Conservation (phyloP, 2,113 vertebrate genomes). For the Labrus mixtus region DNA sequence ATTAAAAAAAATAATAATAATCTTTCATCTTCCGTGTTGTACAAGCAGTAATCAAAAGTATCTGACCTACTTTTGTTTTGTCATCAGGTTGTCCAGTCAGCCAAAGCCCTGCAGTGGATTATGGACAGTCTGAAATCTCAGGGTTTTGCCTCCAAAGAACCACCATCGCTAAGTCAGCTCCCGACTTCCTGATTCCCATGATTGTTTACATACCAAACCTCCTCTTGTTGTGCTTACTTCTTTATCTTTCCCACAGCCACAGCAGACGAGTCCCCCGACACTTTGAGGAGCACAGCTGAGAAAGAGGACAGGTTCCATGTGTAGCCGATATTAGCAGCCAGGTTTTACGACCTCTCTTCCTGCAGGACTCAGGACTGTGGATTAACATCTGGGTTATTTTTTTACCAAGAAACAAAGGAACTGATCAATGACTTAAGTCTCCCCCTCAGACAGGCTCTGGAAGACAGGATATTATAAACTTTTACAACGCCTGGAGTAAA, state of each 20-base stretch:
- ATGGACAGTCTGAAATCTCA: conserved; percentile 83
- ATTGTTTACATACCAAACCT: background rate
- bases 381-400: too few relatives aligned
- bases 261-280: conserved; percentile 53
- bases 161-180: conserved; percentile 80
- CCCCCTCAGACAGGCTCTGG: too few relatives aligned
- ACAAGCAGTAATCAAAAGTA: conserved; percentile 4
- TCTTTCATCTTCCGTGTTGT: background rate
- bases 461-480: too few relatives aligned
- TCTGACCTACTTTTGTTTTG: conserved; percentile 31
- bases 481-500: too few relatives aligned
- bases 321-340: too few relatives aligned
- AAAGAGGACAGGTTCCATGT: conserved; percentile 60
- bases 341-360: too few relatives aligned
- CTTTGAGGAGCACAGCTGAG: conserved; percentile 10
- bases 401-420: too few relatives aligned
- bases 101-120: conserved; percentile 89
- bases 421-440: too few relatives aligned
- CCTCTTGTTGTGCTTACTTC: background rate
- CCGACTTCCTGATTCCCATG: background rate
- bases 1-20: background rate
- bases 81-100: conserved; percentile 84
- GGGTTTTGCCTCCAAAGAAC: conserved; percentile 75
- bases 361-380: too few relatives aligned
- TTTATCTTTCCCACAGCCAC: conserved; percentile 12